A percentile compares a stretch with the other conserved stretches of the same genome.
Conservation (phyloP, 2,797 vertebrate species). For the Clarias fuscus region DNA sequence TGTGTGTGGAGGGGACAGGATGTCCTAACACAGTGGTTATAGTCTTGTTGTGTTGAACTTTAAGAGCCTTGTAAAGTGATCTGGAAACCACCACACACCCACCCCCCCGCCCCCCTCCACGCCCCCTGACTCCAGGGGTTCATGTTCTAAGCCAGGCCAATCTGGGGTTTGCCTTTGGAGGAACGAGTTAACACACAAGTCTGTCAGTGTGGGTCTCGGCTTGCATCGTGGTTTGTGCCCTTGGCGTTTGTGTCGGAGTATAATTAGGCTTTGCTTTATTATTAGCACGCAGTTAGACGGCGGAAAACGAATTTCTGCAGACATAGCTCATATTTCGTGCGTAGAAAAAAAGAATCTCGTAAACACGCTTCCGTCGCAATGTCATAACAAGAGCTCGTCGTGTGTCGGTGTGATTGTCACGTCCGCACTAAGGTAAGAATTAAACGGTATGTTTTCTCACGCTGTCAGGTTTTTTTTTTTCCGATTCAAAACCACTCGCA, state of each 20-base stretch:
- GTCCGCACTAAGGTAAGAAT: neutral
- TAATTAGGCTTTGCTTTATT: constrained; percentile 2
- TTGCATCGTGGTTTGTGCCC: constrained; percentile 2
- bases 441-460: neutral
- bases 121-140: constrained; percentile 49
- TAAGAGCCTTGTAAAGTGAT: constrained; percentile 28
- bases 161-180: constrained; percentile 12
- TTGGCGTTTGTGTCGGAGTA: constrained; percentile 2
- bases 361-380: neutral
- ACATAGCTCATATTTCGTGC: neutral
- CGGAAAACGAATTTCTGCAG: neutral
- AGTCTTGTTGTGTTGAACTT: constrained; percentile 36
- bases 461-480: neutral
- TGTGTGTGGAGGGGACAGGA: constrained; percentile 40
- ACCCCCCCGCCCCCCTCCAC: neutral
- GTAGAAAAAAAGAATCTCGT: neutral
- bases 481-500: neutral
- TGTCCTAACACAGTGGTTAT: constrained; percentile 43
- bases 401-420: neutral
- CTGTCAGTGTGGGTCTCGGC: neutral
- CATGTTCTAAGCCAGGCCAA: constrained; percentile 40
- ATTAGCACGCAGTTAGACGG: neutral
- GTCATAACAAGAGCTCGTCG: neutral
- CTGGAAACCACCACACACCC: constrained; percentile 18
- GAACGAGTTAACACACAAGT: constrained; percentile 41